These are phyloP conservation scores for Bradypus variegatus DNA, from an alignment of 2,797 vertebrate genomes.

Conservation along the genomic window DNA sequence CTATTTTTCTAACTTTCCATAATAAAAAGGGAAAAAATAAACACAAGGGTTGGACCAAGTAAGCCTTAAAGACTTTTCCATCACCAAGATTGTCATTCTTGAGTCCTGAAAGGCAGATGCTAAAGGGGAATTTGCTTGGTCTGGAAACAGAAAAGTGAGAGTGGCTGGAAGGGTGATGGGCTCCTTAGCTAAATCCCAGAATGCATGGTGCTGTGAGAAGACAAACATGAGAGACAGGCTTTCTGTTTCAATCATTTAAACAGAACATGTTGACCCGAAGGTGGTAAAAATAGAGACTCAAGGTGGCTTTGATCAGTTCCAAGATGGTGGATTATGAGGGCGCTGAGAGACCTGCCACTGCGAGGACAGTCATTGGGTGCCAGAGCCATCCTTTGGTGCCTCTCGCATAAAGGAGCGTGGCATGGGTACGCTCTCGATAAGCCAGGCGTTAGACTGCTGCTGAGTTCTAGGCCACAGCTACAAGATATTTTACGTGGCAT, in stretches of 20 bases:
- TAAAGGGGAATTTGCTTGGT: neutral
- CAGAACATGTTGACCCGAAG: neutral
- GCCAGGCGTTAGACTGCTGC: rapidly evolving
- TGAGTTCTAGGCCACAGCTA: neutral
- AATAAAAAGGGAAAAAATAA: neutral
- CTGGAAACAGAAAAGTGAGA: neutral
- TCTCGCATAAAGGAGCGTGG: rapidly evolving
- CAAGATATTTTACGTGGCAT: rapidly evolving
- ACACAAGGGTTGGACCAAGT: no score
- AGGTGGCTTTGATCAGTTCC: neutral
- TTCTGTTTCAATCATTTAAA: neutral
- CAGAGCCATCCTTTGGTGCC: rapidly evolving
- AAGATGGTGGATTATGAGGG: rapidly evolving
- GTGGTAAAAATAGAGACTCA: neutral
- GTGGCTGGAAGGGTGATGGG: neutral
- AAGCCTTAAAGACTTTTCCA: rapidly evolving
- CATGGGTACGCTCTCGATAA: rapidly evolving
- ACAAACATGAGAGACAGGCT: rapidly evolving
- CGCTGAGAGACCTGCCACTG: neutral
- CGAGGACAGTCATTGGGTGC: neutral
- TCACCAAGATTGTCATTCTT: no score
- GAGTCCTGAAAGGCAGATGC: neutral
- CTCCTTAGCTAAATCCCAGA: neutral
- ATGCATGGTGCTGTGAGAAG: neutral
- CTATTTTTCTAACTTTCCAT: neutral